Evolutionary conservation across 2,797 vertebrate species (phyloP).

Genomic region (Oreonectes daqikongensis): DNA sequence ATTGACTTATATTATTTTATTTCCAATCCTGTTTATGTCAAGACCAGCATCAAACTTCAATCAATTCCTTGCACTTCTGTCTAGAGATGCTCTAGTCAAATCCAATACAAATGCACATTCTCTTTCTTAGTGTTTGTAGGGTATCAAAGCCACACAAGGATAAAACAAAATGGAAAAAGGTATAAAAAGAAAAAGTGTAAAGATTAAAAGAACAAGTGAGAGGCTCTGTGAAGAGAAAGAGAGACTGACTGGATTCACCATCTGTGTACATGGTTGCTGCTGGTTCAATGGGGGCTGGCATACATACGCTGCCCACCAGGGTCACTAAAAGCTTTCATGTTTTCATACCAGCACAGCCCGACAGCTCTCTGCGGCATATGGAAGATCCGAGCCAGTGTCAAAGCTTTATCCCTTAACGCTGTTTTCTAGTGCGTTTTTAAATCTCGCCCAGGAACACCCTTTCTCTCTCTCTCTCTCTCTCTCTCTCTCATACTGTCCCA

Average conservation of each 20-base stretch:
- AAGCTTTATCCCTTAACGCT: conserved; percentile 49
- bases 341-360: conserved; percentile 53
- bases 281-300: conserved; percentile 28
- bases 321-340: conserved; percentile 58
- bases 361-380: conserved; percentile 52
- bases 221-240: background rate
- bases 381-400: conserved; percentile 45
- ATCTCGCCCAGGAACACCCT: conserved; percentile 51
- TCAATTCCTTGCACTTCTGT: background rate
- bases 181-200: background rate
- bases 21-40: no score
- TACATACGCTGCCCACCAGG: conserved; percentile 12
- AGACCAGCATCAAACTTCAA: no score
- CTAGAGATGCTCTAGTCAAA: background rate
- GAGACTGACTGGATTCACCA: conserved; percentile 11
- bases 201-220: background rate
- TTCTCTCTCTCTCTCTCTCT: conserved; percentile 42
- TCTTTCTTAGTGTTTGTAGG: background rate
- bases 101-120: background rate
- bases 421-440: conserved; percentile 41
- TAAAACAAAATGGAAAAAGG: background rate
- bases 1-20: no score
- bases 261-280: conserved; percentile 16
- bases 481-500: conserved; percentile 28
- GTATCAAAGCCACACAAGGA: background rate